A percentile compares a stretch with the other conserved stretches of the same genome.
These are phyloP conservation scores for Cotesia typhae DNA, from an alignment of 1,140 invertebrate species.

Conservation along the genomic window DNA sequence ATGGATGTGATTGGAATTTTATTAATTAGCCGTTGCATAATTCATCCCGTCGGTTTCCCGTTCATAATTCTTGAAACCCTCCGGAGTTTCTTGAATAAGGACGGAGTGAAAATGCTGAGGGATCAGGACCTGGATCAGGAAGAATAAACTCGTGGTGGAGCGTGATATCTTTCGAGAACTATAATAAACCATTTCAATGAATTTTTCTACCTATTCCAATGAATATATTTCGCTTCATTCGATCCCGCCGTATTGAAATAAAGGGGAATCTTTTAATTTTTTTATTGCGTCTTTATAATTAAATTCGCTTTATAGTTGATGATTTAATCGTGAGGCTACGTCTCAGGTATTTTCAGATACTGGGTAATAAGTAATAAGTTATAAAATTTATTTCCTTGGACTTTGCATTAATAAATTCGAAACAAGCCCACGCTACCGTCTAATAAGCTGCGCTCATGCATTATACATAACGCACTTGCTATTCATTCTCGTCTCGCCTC, in stretches of 20 bases:
- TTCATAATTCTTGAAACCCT: constrained; percentile 40
- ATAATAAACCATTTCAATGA: background rate
- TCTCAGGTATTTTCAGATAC: too few species aligned
- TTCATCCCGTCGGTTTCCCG: constrained; percentile 51
- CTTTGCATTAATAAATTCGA: constrained; percentile 41
- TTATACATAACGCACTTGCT: constrained; percentile 42
- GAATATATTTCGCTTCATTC: background rate
- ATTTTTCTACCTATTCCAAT: background rate
- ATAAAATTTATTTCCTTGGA: constrained; percentile 30
- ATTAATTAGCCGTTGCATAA: constrained; percentile 62
- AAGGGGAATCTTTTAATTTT: too few species aligned
- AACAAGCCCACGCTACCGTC: constrained; percentile 35
- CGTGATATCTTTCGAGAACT: background rate
- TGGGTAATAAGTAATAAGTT: background rate
- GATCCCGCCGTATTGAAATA: background rate
- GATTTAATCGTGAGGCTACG: too few species aligned
- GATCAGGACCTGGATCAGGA: too few species aligned
- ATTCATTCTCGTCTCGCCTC: constrained; percentile 38
- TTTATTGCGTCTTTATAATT: background rate
- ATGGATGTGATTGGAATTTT: constrained; percentile 60
- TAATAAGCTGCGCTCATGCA: constrained; percentile 42
- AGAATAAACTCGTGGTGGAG: too few species aligned
- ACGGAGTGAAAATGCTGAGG: constrained; percentile 31
- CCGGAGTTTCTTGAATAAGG: constrained; percentile 32
- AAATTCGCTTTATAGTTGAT: too few species aligned